phyloP scores from a whole-genome alignment of 1,140 invertebrate genomes.

The Zaprionus vittiger region DNA sequence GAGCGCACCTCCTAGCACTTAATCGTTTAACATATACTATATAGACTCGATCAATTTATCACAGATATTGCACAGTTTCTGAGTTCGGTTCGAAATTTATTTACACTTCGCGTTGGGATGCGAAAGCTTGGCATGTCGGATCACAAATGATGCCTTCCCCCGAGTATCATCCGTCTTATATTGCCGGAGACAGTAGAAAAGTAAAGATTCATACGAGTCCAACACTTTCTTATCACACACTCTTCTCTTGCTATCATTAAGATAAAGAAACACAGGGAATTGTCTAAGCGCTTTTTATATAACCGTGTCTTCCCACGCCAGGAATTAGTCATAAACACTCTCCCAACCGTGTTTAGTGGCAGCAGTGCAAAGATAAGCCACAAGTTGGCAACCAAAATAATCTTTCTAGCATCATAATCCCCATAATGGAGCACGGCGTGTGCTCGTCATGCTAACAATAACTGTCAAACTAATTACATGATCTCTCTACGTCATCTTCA shows the following conservation, averaged over 20 bases:
- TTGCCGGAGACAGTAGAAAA: constrained; percentile 11
- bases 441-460: constrained; percentile 9
- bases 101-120: neutral
- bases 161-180: constrained; percentile 28
- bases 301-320: neutral
- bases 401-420: neutral
- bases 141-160: constrained; percentile 15
- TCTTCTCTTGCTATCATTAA: constrained; percentile 17
- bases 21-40: constrained; percentile 12
- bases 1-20: constrained; percentile 2
- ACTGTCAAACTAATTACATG: constrained; percentile 1
- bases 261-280: constrained; percentile 11
- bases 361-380: constrained; percentile 9
- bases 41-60: constrained; percentile 31
- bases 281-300: neutral
- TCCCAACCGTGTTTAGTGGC: neutral
- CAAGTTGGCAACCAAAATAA: constrained; percentile 11
- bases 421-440: constrained; percentile 1
- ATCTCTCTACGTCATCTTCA: constrained; percentile 43
- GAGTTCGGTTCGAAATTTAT: constrained; percentile 9
- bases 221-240: constrained; percentile 29
- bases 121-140: constrained; percentile 8
- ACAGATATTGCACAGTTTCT: constrained; percentile 29
- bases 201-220: constrained; percentile 29
- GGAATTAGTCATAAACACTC: neutral